Evolutionary conservation across 1,140 invertebrate genomes (phyloP), one percentile per base, ranked within the genome.

Genomic region (Drosophila truncata): DNA sequence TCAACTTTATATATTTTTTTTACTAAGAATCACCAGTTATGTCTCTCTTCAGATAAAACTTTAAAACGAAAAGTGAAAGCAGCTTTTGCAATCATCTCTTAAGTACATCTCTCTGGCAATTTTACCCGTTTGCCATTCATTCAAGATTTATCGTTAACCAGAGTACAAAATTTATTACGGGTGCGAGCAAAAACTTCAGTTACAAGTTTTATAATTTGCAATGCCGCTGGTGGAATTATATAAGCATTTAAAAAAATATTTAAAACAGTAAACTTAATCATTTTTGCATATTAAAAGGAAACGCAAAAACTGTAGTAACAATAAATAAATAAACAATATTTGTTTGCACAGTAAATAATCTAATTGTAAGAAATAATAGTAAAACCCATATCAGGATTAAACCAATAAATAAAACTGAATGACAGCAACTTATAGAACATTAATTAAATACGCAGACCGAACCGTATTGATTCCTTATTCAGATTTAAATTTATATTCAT

Each of bases 91-190:
- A 35, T 71, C 42, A 60, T 49, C 23, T 59, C n/a, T 50, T 18
- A 44, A 59, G 42, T 49, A 71, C 41, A 71, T 72, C 52, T 71
- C 27, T 71, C 35, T 33, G 23, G 42, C 54, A 49, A 50, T 14
- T 59, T 57, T 59, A 71, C 66, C n/a, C 54, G 69, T 59, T 71
- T 50, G 66, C 18, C n/a, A 59, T 71, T 71, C 18, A 49, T 71
- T 59, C 18, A 49, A 59, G 42, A 59, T 72, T 41, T 72, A 72
- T 72, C 42, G 52, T 27, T 33, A 47, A 71, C 33, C 41, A 25
- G 35, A 37, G 50, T 33, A 18, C 18, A 60, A 72, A 66, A 72
- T 72, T 71, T 72, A 72, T 59, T 66, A 54, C 63, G 37, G 47
- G n/a, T 59, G 66, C 49, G 23, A 39, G 29, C 50, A 72, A 69